Evolutionary conservation across 2,113 vertebrate species (phyloP), one percentile per base, ranked within the genome.

Genomic region (Ammospiza caudacuta): DNA sequence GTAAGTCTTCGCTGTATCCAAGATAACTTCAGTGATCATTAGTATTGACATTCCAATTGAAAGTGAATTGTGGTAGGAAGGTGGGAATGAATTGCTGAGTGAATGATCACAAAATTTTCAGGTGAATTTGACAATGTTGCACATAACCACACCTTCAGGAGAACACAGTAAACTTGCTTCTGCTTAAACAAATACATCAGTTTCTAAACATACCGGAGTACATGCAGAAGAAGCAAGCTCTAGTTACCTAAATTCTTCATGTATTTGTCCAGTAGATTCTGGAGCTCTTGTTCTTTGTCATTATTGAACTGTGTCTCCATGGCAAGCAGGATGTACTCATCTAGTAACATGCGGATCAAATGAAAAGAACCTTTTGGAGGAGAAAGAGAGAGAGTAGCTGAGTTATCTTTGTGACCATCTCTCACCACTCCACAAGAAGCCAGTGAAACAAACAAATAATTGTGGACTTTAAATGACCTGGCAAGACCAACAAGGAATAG

Each of bases 251-350:
- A 98, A 96, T 99, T 99, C 94, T 99, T 99, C 99, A 99, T 99
- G 90, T 99, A 99, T 97, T 99, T 99, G 96, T 99, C 99, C 97
- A 99, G 94, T 49, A 99, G 98, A 97, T 99, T 99, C 97, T 99
- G 99, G 94, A 99, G 98, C 73, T 99, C 99, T 97, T 99, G 99
- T 95, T 99, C 99, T 97, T 99, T 99, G 98, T 99, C 98, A 33
- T 99, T 99, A 96, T 99, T 99, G 97, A 99, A 99, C 94, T 99
- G 99, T 24, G 99, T 99, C 97, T 99, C 99, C 97, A 99, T 98
- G 64, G 99, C 99, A 25, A 99, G 87, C 69, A 99, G 98, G 97
- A 99, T 99, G 96, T 99, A 99, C 94, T 99, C 99, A 88, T 99
- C 99, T 47, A 99, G 96, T 91, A 99, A 98, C 99, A 99, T 99